These are phyloP conservation scores for Araneus ventricosus DNA, from an alignment of 1,140 invertebrate species.

Conservation along the genomic window DNA sequence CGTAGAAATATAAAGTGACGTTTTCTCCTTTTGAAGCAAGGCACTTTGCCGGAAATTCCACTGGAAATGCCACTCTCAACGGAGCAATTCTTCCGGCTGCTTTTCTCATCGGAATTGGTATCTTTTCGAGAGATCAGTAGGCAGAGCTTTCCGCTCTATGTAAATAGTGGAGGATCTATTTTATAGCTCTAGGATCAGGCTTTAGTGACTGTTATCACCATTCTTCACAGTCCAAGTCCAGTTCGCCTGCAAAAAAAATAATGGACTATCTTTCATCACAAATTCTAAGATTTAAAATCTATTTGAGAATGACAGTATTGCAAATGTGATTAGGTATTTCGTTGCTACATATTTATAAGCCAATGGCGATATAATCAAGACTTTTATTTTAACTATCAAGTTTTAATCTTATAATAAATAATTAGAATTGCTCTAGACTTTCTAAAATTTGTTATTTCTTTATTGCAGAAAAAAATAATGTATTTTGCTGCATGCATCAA, in stretches of 20 bases:
- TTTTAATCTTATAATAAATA: too few relatives aligned
- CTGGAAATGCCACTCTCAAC: constrained; percentile 1
- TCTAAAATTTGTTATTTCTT: too few relatives aligned
- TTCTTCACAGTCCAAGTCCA: not conserved
- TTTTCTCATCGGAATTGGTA: constrained; percentile 40
- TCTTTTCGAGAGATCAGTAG: constrained; percentile 19
- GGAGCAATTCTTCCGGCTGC: constrained; percentile 21
- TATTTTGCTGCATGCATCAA: too few relatives aligned
- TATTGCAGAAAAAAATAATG: too few relatives aligned
- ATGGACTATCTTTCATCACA: not conserved
- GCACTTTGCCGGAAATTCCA: constrained; percentile 41
- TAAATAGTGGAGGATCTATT: constrained; percentile 39
- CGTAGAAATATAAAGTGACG: constrained; percentile 36
- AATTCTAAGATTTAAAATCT: not conserved
- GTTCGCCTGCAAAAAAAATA: not conserved
- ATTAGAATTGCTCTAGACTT: too few relatives aligned
- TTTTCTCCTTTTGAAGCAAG: constrained; percentile 11
- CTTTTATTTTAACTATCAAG: too few relatives aligned
- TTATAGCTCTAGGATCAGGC: constrained; percentile 56
- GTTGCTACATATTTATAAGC: too few relatives aligned
- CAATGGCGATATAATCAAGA: too few relatives aligned
- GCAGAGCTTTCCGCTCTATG: constrained; percentile 3
- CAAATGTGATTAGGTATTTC: too few relatives aligned
- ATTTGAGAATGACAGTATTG: not conserved
- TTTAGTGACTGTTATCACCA: constrained; percentile 37